Base-by-base conservation (phyloP, 2,888 invertebrate species). In the Drymonia ruficornis region DNA sequence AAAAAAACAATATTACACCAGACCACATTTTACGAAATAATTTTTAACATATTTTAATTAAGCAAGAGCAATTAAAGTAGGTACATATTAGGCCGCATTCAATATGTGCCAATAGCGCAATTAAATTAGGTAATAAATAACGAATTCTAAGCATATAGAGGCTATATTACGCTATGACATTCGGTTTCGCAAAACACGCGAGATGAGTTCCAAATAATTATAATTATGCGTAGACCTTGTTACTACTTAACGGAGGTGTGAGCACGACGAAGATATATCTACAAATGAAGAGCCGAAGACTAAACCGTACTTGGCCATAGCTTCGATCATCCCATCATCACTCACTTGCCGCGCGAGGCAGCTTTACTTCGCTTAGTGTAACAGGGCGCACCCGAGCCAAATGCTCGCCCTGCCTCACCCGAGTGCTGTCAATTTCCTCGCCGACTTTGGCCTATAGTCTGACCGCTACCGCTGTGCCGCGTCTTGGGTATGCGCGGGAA, bases 171-270 rank as follows among this genome's bases (percentile, higher is more conserved):
- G 15, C 29, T 31, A 49, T 61, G 63, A 66, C 64, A 64, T 53
- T 40, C 31, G 18, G 52, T 84, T 81, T 80, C 79, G 80, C 73
- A 86, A 86, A 65, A 13, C 43, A 11, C 50, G n/a, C 67, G 83
- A 86, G 86, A 86, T 86, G 84, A 86, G 72, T 68, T 68, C 64
- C 64, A 67, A 69, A 76, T 71, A 73, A 65, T 66, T 78, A 70
- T 70, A 68, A 67, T 71, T 75, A 61, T 81, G 78, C 78, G 76
- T 74, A 77, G 85, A 83, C 86, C 86, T 86, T 86, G 86, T 70
- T 73, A 72, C 85, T 78, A 83, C 79, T 86, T 86, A 77, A 86
- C 86, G 86, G 74, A 53, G 56, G 50, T 47, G 49, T 83, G 83
- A 77, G 47, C 84, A 85, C 71, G 53, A 34, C 72, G n/a, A 1